Conservation (phyloP, 2,113 vertebrate species). For the Triplophysa siluroides region DNA sequence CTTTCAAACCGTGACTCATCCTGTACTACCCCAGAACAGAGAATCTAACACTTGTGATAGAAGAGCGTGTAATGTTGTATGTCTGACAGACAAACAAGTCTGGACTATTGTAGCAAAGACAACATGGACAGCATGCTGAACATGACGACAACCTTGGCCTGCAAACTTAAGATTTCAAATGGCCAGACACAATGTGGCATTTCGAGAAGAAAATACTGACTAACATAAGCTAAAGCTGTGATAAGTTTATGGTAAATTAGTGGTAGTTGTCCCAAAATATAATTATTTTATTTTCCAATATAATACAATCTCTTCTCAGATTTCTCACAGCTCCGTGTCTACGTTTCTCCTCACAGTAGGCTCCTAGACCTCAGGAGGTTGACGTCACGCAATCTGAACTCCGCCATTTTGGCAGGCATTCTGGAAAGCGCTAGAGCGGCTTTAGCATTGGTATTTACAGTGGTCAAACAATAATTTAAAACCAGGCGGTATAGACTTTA, state of each 20-base stretch:
- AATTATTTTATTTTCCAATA: too few relatives aligned
- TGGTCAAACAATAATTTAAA: too few relatives aligned
- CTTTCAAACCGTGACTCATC: conserved; percentile 18
- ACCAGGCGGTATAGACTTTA: too few relatives aligned
- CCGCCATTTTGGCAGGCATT: too few relatives aligned
- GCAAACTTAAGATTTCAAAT: neutral
- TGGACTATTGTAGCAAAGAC: conserved; percentile 22
- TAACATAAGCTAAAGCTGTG: neutral
- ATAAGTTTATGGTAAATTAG: neutral
- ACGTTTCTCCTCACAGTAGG: too few relatives aligned
- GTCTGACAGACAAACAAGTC: conserved; percentile 38
- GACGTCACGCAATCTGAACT: too few relatives aligned
- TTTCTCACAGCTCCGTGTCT: too few relatives aligned
- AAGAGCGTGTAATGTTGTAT: conserved; percentile 36
- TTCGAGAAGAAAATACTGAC: neutral
- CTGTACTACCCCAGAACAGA: conserved; percentile 3
- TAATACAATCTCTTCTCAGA: too few relatives aligned
- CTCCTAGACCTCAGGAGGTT: too few relatives aligned
- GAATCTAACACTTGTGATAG: conserved; percentile 11
- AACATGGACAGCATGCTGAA: conserved; percentile 31
- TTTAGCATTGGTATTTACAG: too few relatives aligned
- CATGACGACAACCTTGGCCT: conserved; percentile 43
- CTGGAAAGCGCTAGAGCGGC: too few relatives aligned
- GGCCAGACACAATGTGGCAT: conserved; percentile 23
- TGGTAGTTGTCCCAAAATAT: neutral